phyloP scores from a whole-genome alignment of 2,888 invertebrate genomes.

The Acanthosepion lycidas region DNA sequence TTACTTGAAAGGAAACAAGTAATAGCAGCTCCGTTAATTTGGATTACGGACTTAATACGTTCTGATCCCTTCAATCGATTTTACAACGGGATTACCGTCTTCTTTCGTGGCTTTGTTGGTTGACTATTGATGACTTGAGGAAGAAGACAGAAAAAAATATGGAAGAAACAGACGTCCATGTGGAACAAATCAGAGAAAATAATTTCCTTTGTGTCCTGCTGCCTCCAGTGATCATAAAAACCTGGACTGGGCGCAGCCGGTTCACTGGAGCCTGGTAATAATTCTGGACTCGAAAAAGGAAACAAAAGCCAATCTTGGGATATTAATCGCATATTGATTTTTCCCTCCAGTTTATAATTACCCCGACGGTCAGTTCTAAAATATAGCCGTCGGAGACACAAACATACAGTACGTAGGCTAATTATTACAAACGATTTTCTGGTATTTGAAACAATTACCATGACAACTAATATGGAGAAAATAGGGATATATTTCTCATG shows the following conservation, averaged over 20 bases:
- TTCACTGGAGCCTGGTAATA: neutral
- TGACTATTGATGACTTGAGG: neutral
- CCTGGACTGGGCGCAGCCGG: neutral
- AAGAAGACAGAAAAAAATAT: neutral
- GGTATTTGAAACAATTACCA: neutral
- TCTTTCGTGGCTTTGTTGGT: neutral
- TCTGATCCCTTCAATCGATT: neutral
- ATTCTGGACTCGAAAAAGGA: neutral
- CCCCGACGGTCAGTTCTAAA: neutral
- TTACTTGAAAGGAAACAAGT: neutral
- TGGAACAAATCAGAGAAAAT: no score
- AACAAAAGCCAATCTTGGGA: neutral
- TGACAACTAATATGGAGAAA: neutral
- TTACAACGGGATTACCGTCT: conserved; percentile 2
- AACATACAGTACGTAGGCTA: neutral
- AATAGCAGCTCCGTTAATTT: neutral
- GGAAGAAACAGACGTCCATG: no score
- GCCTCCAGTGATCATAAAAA: neutral
- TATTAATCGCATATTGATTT: neutral
- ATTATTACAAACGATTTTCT: neutral
- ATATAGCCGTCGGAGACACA: neutral
- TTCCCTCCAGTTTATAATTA: neutral
- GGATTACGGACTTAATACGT: neutral
- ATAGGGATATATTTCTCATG: neutral
- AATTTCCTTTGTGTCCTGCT: neutral